Conservation (phyloP, 2,113 vertebrate genomes). For the Halcyon senegalensis region DNA sequence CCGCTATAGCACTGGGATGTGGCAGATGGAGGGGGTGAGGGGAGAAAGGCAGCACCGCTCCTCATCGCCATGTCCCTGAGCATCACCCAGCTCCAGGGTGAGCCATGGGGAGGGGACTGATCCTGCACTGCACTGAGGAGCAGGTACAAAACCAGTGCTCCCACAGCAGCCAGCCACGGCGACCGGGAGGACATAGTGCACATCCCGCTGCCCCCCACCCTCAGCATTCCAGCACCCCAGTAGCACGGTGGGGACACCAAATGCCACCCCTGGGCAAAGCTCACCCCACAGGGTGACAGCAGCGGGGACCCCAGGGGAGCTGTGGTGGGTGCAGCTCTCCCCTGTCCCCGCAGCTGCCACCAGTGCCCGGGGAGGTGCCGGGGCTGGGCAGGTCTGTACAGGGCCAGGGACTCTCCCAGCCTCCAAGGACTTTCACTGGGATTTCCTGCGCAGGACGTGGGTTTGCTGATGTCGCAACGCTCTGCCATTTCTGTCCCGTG, state of each 20-base stretch:
- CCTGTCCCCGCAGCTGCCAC: accelerated
- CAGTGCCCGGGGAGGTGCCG: neutral
- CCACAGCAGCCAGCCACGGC: neutral
- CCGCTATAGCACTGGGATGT: neutral
- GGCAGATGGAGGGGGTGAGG: neutral
- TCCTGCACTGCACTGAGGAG: neutral
- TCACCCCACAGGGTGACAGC: neutral
- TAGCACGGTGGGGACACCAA: neutral
- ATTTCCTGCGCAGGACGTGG: neutral
- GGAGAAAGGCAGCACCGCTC: neutral
- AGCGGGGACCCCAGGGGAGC: neutral
- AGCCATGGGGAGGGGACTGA: neutral
- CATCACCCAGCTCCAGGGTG: neutral
- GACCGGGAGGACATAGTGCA: neutral
- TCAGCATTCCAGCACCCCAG: neutral
- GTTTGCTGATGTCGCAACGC: neutral
- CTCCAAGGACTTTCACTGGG: neutral
- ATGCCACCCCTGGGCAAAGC: neutral
- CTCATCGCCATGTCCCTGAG: neutral
- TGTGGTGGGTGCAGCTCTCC: neutral
- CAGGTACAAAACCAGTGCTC: neutral
- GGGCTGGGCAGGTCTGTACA: neutral
- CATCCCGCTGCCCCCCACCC: neutral
- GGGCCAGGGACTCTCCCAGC: constrained; percentile 3
- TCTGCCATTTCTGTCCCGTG: accelerated